A percentile compares a stretch with the other conserved stretches of the same genome.
These are phyloP conservation scores for Arnoldichthys spilopterus DNA, from an alignment of 2,797 vertebrate species.

Conservation along the genomic window DNA sequence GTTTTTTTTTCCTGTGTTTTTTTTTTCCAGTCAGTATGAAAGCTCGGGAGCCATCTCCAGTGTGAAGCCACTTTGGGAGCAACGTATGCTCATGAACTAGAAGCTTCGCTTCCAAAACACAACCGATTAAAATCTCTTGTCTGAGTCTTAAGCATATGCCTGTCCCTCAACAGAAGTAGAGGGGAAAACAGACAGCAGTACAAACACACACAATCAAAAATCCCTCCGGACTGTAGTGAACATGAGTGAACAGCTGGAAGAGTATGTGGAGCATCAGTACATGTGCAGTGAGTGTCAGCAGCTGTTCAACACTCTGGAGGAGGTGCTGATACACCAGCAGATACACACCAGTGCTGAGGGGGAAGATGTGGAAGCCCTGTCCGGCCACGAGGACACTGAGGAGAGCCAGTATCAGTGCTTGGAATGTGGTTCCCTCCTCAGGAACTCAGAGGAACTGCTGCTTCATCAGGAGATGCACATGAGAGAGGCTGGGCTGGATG, in stretches of 20 bases:
- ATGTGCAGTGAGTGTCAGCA: slow-evolving; percentile 94
- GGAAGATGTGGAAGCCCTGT: slow-evolving; percentile 62
- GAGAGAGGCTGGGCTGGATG: slow-evolving; percentile 78
- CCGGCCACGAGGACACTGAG: slow-evolving; percentile 61
- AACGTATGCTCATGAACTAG: neutral
- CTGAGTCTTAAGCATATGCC: neutral
- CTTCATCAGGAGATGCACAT: slow-evolving; percentile 92
- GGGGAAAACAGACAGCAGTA: neutral
- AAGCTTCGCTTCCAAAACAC: neutral
- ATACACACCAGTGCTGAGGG: slow-evolving; percentile 80
- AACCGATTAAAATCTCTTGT: neutral
- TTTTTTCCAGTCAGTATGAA: neutral
- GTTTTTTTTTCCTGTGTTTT: neutral
- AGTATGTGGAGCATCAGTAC: slow-evolving; percentile 90
- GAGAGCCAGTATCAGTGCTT: slow-evolving; percentile 91
- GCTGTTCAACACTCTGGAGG: slow-evolving; percentile 88
- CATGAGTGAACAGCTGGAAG: slow-evolving; percentile 82
- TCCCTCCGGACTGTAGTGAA: slow-evolving; percentile 10
- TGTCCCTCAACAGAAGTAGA: neutral
- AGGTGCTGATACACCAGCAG: slow-evolving; percentile 91
- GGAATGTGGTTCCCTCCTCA: slow-evolving; percentile 87
- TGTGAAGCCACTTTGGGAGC: neutral
- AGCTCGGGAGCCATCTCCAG: neutral
- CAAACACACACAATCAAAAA: neutral
- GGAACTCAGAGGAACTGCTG: slow-evolving; percentile 86